A percentile compares a stretch with the other conserved stretches of the same genome.
Conservation (phyloP, 2,797 vertebrate species). For the Corythornis leucogaster region DNA sequence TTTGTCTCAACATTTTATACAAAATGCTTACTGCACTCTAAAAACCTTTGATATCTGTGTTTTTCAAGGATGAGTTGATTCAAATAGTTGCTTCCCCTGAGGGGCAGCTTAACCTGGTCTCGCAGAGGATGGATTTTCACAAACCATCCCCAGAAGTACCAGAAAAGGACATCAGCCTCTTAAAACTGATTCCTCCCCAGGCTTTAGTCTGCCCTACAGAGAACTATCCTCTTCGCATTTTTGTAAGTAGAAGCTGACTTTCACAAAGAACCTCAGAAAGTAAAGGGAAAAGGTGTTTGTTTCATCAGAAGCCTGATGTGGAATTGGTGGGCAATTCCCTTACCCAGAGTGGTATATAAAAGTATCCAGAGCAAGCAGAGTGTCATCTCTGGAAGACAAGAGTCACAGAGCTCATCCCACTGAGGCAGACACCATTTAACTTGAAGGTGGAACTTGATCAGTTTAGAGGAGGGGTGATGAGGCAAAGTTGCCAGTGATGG, state of each 20-base stretch:
- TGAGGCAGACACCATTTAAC: neutral
- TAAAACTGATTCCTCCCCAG: constrained; percentile 73
- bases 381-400: neutral
- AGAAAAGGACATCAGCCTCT: constrained; percentile 5
- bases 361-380: neutral
- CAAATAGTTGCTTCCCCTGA: constrained; percentile 36
- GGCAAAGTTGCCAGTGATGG: neutral
- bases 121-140: neutral
- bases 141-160: neutral
- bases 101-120: neutral
- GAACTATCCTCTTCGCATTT: constrained; percentile 73
- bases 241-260: constrained; percentile 74
- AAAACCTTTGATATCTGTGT: constrained; percentile 12
- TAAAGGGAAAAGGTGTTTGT: neutral
- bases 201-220: constrained; percentile 59
- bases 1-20: neutral
- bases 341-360: neutral
- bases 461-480: neutral
- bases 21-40: neutral
- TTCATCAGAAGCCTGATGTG: neutral
- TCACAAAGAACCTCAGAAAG: neutral
- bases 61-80: constrained; percentile 77
- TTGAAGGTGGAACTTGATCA: neutral
- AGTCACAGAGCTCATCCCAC: neutral
- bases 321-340: neutral